These are phyloP conservation scores for Martes martes DNA, from an alignment of 2,113 vertebrate species.

Conservation along the genomic window DNA sequence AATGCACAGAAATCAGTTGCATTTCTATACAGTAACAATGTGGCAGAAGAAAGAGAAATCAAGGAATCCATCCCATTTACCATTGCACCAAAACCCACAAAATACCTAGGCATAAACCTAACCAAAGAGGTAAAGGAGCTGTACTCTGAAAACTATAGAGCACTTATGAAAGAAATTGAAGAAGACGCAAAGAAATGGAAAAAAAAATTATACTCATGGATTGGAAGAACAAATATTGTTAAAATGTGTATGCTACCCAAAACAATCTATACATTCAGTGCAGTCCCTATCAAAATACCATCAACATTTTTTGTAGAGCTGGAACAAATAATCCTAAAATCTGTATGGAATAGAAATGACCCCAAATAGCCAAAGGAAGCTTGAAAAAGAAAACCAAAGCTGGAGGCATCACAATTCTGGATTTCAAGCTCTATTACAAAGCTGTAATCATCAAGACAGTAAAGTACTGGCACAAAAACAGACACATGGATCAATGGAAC, in stretches of 20 bases:
- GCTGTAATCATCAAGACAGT: not conserved
- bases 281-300: not conserved
- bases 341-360: not conserved
- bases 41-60: not conserved
- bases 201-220: not conserved
- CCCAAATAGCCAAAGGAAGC: not conserved
- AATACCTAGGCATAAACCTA: not conserved
- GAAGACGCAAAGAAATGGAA: not conserved
- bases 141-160: not conserved
- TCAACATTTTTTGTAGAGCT: not conserved
- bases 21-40: not conserved
- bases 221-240: not conserved
- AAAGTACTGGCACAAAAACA: not conserved
- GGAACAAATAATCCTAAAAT: not conserved
- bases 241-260: not conserved
- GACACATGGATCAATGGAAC: not conserved
- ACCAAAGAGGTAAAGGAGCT: no score
- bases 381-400: not conserved
- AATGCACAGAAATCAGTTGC: not conserved
- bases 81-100: not conserved
- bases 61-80: not conserved
- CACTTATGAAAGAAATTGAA: not conserved
- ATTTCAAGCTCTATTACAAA: not conserved
- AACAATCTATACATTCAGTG: not conserved
- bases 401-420: not conserved